Evolutionary conservation across 2,797 vertebrate genomes (phyloP), one percentile per base, ranked within the genome.

Genomic region (Pogoniulus pusillus): DNA sequence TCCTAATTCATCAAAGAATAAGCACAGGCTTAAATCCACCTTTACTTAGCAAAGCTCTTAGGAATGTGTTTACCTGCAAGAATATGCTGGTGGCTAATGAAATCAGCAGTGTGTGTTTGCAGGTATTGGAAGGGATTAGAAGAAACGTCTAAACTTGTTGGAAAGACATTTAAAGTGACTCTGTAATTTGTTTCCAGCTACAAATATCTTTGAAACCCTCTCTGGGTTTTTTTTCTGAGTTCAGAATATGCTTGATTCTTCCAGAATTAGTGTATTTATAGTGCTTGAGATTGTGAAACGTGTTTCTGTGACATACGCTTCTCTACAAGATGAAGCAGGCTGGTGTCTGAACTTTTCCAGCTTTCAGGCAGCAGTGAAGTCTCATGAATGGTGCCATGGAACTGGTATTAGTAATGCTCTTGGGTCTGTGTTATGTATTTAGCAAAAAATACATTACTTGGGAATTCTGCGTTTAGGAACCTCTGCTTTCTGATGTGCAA

Each of bases 31-130:
- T 65, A 93, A 93, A 85, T 86, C 81, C 84, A 74, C 84, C 75
- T 80, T 18, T 85, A 4, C 16, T 87, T 54, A 86, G 93, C 18
- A 89, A 73, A 90, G 88, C 86, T 87, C 81, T 82, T 77, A 88
- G 91, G 90, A 93, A 94, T 87, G 90, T 89, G 75, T 91, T 93
- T 93, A 78, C 91, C 87, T 91, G 83, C 69, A 94, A 85, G 81
- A 88, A 82, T 80, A 22, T 45, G 62, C 81, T 79, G 20, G 88
- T 54, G 90, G 65, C 72, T 62, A 83, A 93, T 74, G 91, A 65
- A 77, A 84, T 26, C 86, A 39, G 78, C 41, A 60, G 54, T 17
- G 22, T 73, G 73, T 45, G 77, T 75, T 66, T 78, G 16, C 85
- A 82, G 82, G n/a, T 37, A 68, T 70, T 65, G 82, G 66, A 82